Evolutionary conservation across 2,113 vertebrate species (phyloP).

Genomic region (Neolamprologus devosi): DNA sequence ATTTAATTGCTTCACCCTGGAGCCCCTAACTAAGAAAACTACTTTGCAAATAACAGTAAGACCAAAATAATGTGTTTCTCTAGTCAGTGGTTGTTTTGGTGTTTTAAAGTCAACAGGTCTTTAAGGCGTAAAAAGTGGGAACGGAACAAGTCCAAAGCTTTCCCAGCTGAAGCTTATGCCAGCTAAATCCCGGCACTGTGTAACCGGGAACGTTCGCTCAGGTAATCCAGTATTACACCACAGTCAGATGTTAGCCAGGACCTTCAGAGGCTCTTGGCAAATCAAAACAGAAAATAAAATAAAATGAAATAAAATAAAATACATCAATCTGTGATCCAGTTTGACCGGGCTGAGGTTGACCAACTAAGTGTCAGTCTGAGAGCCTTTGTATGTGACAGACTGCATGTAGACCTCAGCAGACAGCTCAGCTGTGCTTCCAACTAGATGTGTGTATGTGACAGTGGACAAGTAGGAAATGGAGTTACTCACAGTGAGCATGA

Average conservation of each 20-base stretch:
- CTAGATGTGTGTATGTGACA: not conserved
- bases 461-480: not conserved
- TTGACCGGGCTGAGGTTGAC: constrained; percentile 5
- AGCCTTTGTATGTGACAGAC: not conserved
- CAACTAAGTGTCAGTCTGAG: not conserved
- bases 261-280: not conserved
- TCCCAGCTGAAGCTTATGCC: not conserved
- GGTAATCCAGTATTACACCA: constrained; percentile 47
- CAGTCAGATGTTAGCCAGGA: constrained; percentile 32
- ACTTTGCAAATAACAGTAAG: not conserved
- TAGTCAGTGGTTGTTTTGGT: not conserved
- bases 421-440: not conserved
- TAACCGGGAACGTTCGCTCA: constrained; percentile 10
- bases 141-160: constrained; percentile 28
- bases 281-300: not conserved
- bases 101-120: constrained; percentile 17
- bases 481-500: not conserved
- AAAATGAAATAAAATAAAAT: not conserved
- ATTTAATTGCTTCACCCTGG: not conserved
- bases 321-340: constrained; percentile 3
- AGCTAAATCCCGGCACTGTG: constrained; percentile 15
- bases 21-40: not conserved
- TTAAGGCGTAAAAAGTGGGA: not conserved
- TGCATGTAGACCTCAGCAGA: not conserved
- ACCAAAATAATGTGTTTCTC: not conserved